These are phyloP conservation scores for Larimichthys polyactis DNA, from an alignment of 2,113 vertebrate genomes.

Conservation along the genomic window DNA sequence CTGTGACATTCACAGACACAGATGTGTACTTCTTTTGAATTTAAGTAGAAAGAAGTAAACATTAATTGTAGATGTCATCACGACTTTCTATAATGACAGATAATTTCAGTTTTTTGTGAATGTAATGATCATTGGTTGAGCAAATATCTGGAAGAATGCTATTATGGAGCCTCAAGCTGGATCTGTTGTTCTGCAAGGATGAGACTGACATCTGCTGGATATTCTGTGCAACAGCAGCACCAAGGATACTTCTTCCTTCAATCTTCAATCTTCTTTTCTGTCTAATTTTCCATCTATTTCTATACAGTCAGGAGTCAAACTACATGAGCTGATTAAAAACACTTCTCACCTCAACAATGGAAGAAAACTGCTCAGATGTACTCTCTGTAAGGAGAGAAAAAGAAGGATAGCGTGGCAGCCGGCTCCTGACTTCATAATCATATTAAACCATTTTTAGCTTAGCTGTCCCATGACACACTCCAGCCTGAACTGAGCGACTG, in stretches of 20 bases:
- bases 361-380: background rate
- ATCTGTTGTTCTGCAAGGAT: background rate
- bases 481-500: constrained; percentile 29
- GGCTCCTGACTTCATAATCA: constrained; percentile 24
- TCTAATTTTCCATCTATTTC: background rate
- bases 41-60: background rate
- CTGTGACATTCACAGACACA: background rate
- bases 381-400: background rate
- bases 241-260: background rate
- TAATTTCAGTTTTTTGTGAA: background rate
- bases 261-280: too few species aligned
- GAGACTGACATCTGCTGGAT: constrained; percentile 73
- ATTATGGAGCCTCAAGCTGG: background rate
- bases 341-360: background rate
- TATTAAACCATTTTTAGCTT: constrained; percentile 32
- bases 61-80: background rate
- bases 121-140: background rate
- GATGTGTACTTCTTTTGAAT: background rate
- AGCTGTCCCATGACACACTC: constrained; percentile 21
- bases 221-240: constrained; percentile 12
- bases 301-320: background rate
- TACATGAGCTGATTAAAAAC: constrained; percentile 1
- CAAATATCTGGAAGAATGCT: too few species aligned
- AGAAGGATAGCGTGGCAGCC: background rate
- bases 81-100: background rate